Conservation (phyloP, 2,797 vertebrate species). For the Clarias platycephalus region DNA sequence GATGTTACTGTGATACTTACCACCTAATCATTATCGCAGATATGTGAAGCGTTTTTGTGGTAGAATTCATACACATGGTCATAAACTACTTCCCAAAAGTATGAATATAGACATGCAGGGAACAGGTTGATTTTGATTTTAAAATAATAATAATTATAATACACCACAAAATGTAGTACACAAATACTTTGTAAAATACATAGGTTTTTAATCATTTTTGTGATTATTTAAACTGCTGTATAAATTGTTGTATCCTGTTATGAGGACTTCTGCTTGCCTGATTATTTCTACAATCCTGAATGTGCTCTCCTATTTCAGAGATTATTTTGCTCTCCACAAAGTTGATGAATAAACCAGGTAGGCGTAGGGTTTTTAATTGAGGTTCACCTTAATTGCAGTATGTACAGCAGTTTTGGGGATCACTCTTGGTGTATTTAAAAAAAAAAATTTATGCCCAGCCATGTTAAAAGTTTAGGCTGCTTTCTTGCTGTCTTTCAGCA, state of each 20-base stretch:
- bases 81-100: background rate
- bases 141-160: background rate
- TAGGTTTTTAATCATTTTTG: background rate
- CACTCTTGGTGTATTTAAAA: background rate
- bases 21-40: too few relatives aligned
- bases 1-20: too few relatives aligned
- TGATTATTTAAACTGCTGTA: background rate
- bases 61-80: background rate
- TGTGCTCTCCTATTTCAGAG: conserved; percentile 65
- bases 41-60: too few relatives aligned
- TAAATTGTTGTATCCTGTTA: background rate
- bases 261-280: background rate
- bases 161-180: too few relatives aligned
- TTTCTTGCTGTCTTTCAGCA: background rate
- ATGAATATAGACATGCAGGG: background rate
- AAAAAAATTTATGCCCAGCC: too few relatives aligned
- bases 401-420: conserved; percentile 32
- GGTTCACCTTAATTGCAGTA: background rate
- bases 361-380: conserved; percentile 46
- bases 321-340: conserved; percentile 71
- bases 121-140: too few relatives aligned
- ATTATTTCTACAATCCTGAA: conserved; percentile 34
- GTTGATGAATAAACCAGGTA: conserved; percentile 70
- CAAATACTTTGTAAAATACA: background rate
- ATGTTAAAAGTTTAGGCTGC: background rate